These are phyloP conservation scores for Hemaris fuciformis DNA, from an alignment of 2,888 invertebrate species.

Conservation along the genomic window DNA sequence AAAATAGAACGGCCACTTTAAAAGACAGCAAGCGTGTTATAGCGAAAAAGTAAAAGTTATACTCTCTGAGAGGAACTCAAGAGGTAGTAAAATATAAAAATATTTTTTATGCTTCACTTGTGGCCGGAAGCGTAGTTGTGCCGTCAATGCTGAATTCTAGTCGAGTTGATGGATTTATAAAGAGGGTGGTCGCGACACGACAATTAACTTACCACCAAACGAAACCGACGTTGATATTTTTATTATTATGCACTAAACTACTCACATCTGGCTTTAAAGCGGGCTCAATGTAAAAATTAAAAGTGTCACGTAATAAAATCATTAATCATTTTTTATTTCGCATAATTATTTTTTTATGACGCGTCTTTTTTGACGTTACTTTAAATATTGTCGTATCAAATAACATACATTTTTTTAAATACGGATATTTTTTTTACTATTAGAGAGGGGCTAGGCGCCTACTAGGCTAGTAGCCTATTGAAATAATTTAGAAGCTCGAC, in stretches of 20 bases:
- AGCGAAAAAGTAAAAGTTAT: background rate
- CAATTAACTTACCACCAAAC: slow-evolving; percentile 35
- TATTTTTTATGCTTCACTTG: slow-evolving; percentile 7
- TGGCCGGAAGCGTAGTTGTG: slow-evolving; percentile 35
- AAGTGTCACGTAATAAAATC: background rate
- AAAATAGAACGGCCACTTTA: too few species aligned
- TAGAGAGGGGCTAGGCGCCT: too few species aligned
- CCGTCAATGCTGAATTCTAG: slow-evolving; percentile 42
- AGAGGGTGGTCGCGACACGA: slow-evolving; percentile 41
- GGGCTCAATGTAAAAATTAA: background rate
- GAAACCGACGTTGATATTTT: slow-evolving; percentile 22
- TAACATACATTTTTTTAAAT: too few species aligned
- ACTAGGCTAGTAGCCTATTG: too few species aligned
- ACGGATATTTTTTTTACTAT: too few species aligned
- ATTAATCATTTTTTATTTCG: background rate
- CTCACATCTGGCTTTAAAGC: slow-evolving; percentile 11
- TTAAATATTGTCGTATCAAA: too few species aligned
- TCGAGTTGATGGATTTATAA: slow-evolving; percentile 56
- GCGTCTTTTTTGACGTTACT: too few species aligned
- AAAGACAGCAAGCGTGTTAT: too few species aligned
- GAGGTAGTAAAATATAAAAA: slow-evolving; percentile 2
- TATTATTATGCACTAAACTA: slow-evolving; percentile 20
- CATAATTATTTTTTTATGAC: too few species aligned
- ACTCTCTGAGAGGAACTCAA: too few species aligned
- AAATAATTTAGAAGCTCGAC: too few species aligned